Percentiles rank a stretch among this genome's conserved stretches.
phyloP scores from a whole-genome alignment of 2,113 vertebrate genomes.

The Syngnathus typhle region DNA sequence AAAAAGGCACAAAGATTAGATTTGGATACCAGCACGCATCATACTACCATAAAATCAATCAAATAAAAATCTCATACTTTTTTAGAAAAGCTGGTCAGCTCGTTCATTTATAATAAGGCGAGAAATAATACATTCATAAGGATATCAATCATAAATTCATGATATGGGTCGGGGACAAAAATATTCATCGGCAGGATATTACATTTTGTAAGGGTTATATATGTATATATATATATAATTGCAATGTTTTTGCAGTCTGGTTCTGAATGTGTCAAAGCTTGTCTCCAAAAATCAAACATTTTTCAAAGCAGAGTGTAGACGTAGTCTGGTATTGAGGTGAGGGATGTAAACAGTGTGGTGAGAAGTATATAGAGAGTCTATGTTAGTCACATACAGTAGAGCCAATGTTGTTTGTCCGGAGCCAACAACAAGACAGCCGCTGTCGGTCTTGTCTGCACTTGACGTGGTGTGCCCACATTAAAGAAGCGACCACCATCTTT shows the following conservation, averaged over 20 bases:
- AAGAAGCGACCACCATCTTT: constrained; percentile 1
- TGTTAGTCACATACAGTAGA: constrained; percentile 29
- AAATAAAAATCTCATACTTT: too few species aligned
- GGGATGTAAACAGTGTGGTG: constrained; percentile 7
- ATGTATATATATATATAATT: too few species aligned
- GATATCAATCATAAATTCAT: too few species aligned
- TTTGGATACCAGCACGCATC: too few species aligned
- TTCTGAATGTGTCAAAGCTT: not conserved
- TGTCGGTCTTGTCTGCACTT: constrained; percentile 23
- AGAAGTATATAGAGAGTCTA: constrained; percentile 1
- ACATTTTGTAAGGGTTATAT: too few species aligned
- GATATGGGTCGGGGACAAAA: too few species aligned
- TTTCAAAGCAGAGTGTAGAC: not conserved
- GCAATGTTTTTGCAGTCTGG: not conserved
- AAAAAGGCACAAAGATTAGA: too few species aligned
- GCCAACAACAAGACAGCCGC: constrained; percentile 27
- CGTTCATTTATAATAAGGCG: too few species aligned
- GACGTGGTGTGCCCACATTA: not conserved
- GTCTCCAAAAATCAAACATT: constrained; percentile 9
- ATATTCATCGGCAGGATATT: too few species aligned
- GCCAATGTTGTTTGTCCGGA: constrained; percentile 30
- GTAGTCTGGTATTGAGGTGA: not conserved
- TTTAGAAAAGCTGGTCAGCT: too few species aligned
- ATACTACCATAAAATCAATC: too few species aligned
- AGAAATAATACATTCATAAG: too few species aligned